Evolutionary conservation across 2,113 vertebrate genomes (phyloP).

Genomic region (Choloepus hoffmanni): DNA sequence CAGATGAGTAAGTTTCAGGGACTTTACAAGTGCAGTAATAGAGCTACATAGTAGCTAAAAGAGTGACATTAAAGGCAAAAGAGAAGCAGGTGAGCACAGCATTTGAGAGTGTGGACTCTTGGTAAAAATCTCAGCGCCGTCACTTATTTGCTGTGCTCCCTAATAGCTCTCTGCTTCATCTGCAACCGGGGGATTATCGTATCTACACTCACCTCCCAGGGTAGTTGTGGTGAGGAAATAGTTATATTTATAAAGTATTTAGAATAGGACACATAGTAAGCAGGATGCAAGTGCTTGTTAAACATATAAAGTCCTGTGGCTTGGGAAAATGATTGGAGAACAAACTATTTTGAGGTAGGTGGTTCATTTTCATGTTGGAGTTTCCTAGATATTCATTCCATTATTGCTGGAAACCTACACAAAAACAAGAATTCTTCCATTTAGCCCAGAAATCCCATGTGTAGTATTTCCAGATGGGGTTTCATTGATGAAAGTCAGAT

Average conservation of each 20-base stretch:
- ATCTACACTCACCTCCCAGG: neutral
- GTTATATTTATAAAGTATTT: conserved; percentile 20
- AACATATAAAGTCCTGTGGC: conserved; percentile 34
- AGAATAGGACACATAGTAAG: neutral
- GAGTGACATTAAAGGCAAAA: neutral
- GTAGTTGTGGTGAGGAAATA: neutral
- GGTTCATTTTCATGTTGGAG: conserved; percentile 40
- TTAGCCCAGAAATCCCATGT: neutral
- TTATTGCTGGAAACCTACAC: neutral
- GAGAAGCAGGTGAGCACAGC: neutral
- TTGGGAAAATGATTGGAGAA: conserved; percentile 48
- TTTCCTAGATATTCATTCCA: neutral
- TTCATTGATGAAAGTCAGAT: neutral
- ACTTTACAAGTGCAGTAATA: neutral
- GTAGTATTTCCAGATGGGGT: neutral
- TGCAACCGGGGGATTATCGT: neutral
- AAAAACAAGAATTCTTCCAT: conserved; percentile 5
- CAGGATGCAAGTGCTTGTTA: neutral
- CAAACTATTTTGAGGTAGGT: conserved; percentile 36
- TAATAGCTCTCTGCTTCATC: neutral
- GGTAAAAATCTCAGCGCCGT: neutral
- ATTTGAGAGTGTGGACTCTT: neutral
- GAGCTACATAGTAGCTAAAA: neutral
- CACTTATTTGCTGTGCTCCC: neutral
- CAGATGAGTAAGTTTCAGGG: neutral